phyloP scores from a whole-genome alignment of 2,888 invertebrate genomes.

The Epinotia ramella region DNA sequence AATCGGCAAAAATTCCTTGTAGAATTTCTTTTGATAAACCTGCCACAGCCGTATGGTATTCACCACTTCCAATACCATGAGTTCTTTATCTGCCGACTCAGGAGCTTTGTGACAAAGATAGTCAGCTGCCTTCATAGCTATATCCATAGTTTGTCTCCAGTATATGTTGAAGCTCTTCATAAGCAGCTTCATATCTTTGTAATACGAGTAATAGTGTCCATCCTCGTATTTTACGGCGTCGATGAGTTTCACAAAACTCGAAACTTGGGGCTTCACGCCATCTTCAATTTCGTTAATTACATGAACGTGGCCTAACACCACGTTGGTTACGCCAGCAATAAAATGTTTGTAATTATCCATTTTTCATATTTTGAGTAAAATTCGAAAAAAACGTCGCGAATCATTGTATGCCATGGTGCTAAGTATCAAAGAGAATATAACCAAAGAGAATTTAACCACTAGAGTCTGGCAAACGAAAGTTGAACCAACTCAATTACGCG shows the following conservation, averaged over 20 bases:
- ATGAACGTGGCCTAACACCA: slow-evolving; percentile 55
- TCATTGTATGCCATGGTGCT: neutral
- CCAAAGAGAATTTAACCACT: no score
- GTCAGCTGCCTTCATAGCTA: slow-evolving; percentile 57
- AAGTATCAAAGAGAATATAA: no score
- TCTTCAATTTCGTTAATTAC: slow-evolving; percentile 55
- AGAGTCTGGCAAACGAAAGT: no score
- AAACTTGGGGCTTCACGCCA: slow-evolving; percentile 58
- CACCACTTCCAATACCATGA: slow-evolving; percentile 57
- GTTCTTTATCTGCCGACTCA: slow-evolving; percentile 52
- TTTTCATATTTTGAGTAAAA: slow-evolving; percentile 13
- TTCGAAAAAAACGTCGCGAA: neutral
- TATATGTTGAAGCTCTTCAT: slow-evolving; percentile 61
- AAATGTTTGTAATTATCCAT: slow-evolving; percentile 66
- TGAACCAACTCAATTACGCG: no score
- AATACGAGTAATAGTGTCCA: slow-evolving; percentile 61
- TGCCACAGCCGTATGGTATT: slow-evolving; percentile 58
- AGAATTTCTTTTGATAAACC: slow-evolving; percentile 58
- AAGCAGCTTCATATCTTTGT: slow-evolving; percentile 64
- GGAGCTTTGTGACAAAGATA: slow-evolving; percentile 52
- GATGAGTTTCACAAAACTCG: slow-evolving; percentile 56
- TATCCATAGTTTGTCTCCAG: slow-evolving; percentile 60
- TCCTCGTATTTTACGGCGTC: slow-evolving; percentile 57
- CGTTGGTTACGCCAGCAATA: slow-evolving; percentile 56
- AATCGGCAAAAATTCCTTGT: slow-evolving; percentile 58